Evolutionary conservation across 2,888 invertebrate species (phyloP), one percentile per base, ranked within the genome.

Genomic region (Bombylius discolor): DNA sequence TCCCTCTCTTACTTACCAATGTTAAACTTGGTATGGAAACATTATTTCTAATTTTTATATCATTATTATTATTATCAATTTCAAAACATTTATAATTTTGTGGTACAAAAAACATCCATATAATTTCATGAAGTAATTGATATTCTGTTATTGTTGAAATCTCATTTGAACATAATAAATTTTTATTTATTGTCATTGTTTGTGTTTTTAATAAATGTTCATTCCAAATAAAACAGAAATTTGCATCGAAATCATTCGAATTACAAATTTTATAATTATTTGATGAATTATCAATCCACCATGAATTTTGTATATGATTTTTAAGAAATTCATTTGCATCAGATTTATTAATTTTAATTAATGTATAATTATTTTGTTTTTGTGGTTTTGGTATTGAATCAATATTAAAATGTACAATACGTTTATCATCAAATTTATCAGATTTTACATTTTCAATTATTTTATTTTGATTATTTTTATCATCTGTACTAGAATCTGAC

Each of bases 151-250:
- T 61, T 4, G 70, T 71, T 4, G 63, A 66, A 5, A 69, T 67
- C 49, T 63, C 52, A 23, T 59, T 47, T 1, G 23, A 11, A 33
- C 12, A 11, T 11, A 52, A 11, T 60, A 57, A 7, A 23, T 23
- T 62, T 63, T 8, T 65, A 54, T 4, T 64, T 51, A 51, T 65
- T 63, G n/a, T 64, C 62, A 4, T 36, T 36, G 36, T 8, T 36
- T 36, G 9, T 36, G 61, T 55, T 39, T 63, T 58, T 45, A 64
- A 64, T n/a, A 67, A 47, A 54, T 65, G 64, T 58, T 62, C 62
- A 47, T 63, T 68, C 70, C 76, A 77, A 53, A 70, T 62, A 47
- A 72, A 63, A 55, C 76, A 74, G 51, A 78, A 72, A 61, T 75
- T 71, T 1, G 76, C 71, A 47, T 68, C 62, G 0, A 68, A 63